Evolutionary conservation across 1,140 invertebrate species (phyloP).

Genomic region (Carposina sasakii): DNA sequence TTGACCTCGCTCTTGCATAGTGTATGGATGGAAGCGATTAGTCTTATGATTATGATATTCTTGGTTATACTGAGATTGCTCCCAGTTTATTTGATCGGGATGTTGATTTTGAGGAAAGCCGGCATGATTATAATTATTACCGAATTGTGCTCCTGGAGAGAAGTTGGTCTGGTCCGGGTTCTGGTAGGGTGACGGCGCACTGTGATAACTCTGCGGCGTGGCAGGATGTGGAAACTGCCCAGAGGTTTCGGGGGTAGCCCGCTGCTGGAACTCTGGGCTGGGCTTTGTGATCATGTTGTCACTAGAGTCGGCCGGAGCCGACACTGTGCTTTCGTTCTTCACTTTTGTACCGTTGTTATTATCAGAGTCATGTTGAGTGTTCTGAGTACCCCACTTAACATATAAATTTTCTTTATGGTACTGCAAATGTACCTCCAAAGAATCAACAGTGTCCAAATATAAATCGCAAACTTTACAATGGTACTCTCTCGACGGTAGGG

Average conservation of each 20-base stretch:
- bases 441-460: constrained; percentile 81
- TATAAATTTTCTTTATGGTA: constrained; percentile 85
- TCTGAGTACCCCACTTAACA: constrained; percentile 82
- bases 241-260: constrained; percentile 72
- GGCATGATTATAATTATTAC: constrained; percentile 65
- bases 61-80: constrained; percentile 69
- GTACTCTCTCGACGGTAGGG: constrained; percentile 67
- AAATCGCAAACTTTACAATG: constrained; percentile 83
- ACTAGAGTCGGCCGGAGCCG: constrained; percentile 76
- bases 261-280: constrained; percentile 73
- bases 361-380: constrained; percentile 74
- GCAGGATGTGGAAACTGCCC: constrained; percentile 73
- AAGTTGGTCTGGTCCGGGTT: constrained; percentile 74
- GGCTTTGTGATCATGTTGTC: constrained; percentile 74
- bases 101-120: constrained; percentile 69
- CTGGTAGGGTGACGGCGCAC: constrained; percentile 74
- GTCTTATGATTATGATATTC: constrained; percentile 71
- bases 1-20: constrained; percentile 68
- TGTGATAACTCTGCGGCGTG: constrained; percentile 75
- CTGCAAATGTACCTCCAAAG: constrained; percentile 83
- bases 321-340: constrained; percentile 66
- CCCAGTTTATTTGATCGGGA: constrained; percentile 60
- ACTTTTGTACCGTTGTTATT: constrained; percentile 79
- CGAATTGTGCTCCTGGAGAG: constrained; percentile 67
- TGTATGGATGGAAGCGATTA: constrained; percentile 72